phyloP scores from a whole-genome alignment of 2,797 vertebrate species.

The Argyrosomus regius region DNA sequence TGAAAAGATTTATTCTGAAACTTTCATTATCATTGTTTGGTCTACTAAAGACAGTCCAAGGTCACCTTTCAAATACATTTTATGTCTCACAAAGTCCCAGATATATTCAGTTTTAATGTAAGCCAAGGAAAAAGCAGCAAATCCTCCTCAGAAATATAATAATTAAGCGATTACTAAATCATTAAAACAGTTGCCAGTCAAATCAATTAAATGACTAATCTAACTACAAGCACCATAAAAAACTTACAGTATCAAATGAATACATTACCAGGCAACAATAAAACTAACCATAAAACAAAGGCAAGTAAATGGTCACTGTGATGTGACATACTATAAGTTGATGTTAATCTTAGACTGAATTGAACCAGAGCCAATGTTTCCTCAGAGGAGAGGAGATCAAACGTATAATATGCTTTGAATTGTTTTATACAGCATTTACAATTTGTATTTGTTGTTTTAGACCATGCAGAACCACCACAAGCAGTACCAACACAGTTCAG shows the following conservation, averaged over 20 bases:
- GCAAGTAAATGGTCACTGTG: background rate
- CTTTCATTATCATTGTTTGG: no score
- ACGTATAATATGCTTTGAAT: background rate
- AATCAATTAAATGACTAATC: background rate
- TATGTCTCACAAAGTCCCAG: background rate
- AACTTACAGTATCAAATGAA: background rate
- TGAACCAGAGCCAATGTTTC: background rate
- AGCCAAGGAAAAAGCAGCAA: background rate
- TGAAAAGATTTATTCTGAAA: background rate
- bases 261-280: slow-evolving; percentile 3
- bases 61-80: background rate
- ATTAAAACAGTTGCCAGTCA: background rate
- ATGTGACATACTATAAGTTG: background rate
- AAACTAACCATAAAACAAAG: slow-evolving; percentile 20
- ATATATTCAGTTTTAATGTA: background rate
- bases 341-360: background rate
- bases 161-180: background rate
- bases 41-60: no score
- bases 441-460: background rate
- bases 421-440: background rate
- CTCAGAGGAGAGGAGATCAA: background rate
- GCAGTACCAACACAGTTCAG: background rate
- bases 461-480: background rate
- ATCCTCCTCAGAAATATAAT: no score
- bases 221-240: background rate